Percentiles rank a stretch among this genome's conserved stretches.
phyloP scores from a whole-genome alignment of 2,888 invertebrate species.

The Philonicus albiceps region DNA sequence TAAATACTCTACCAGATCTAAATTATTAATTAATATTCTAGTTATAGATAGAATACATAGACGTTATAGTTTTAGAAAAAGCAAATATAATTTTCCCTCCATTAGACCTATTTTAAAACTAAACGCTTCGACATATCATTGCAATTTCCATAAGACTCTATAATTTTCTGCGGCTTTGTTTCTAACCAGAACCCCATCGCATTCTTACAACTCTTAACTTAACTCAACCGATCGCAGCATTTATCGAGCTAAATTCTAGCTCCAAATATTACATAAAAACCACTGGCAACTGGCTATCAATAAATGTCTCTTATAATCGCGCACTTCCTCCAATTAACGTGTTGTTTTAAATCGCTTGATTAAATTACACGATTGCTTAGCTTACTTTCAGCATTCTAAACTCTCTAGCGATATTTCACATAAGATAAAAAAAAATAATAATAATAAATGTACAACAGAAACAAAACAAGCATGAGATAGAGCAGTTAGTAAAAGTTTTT shows the following conservation, averaged over 20 bases:
- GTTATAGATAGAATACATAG: too few relatives aligned
- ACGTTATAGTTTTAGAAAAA: too few relatives aligned
- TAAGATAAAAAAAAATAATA: neutral
- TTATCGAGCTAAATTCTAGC: neutral
- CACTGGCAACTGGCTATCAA: neutral
- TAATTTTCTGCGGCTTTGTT: neutral
- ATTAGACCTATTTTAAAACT: too few relatives aligned
- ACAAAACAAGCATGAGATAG: neutral
- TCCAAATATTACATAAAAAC: neutral
- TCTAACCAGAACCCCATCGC: neutral
- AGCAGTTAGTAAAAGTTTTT: neutral
- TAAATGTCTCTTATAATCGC: neutral
- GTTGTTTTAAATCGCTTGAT: neutral
- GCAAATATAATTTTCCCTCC: too few relatives aligned
- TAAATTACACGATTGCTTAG: neutral
- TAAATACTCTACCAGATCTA: too few relatives aligned
- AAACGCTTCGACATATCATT: too few relatives aligned
- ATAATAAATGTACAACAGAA: neutral
- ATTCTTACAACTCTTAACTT: neutral
- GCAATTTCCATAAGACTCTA: too few relatives aligned
- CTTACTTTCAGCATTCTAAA: neutral
- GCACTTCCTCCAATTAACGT: neutral
- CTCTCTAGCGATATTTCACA: neutral
- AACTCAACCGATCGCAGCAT: neutral
- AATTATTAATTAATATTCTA: too few relatives aligned